Base-by-base conservation (phyloP, 2,888 invertebrate genomes). In the Aphodius sticticus region DNA sequence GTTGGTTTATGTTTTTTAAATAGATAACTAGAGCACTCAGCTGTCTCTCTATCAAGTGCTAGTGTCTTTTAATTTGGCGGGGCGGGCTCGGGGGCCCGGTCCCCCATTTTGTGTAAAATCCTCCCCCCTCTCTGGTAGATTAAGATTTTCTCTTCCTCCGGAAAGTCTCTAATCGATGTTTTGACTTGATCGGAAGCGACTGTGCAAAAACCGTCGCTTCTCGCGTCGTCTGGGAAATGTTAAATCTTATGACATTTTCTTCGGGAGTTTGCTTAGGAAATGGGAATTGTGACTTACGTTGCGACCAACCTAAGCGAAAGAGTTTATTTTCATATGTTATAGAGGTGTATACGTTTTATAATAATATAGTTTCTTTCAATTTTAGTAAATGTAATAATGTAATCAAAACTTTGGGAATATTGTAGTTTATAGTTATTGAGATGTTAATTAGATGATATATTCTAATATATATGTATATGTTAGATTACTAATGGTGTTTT, bases 1-100 rank as follows among this genome's bases (percentile, higher is more conserved):
- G 26, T 74, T 16, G 74, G 37, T 74, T 74, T 74, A 74, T 74
- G 37, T 74, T 35, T 74, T 35, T 74, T 74, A 53, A 53, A 53
- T 74, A 74, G 74, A 74, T n/a, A 12, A 6, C 26, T 53, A 53
- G 53, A 35, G 74, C 71, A 35, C 71, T 16, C 74, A 71, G 71
- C 71, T 71, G 71, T 71, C 69, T 15, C 71, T 71, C 71, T 71
- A 35, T 16, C 74, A 26, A 37, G 16, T 74, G 7, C 71, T 37
- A 35, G 74, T 74, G 35, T 74, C 74, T 35, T 74, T 74, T 74
- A 35, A 36, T 74, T 74, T 74, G 35, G 36, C n/a, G 35, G 7
- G 6, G 74, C n/a, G 15, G 74, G n/a, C 36, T 3, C 36, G 35
- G 74, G 26, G 36, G 35, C 35, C n/a, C 12, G 12, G 16, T 26